Conservation (phyloP, 2,113 vertebrate genomes). For the Romanogobio albipinnatus region DNA sequence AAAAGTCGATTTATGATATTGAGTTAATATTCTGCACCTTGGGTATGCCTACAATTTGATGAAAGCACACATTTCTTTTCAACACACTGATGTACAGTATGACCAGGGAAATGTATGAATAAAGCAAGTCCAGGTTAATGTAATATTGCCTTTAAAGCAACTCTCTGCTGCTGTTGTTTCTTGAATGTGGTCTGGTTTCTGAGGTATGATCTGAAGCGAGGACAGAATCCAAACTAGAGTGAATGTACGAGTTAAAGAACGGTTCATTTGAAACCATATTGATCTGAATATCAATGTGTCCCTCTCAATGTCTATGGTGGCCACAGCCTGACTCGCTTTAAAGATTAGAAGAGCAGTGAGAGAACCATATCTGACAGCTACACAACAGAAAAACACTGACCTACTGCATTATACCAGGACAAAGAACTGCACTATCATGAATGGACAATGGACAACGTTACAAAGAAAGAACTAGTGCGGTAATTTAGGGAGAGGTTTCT, state of each 20-base stretch:
- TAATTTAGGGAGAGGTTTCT: not conserved
- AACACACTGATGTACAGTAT: not conserved
- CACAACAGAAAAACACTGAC: not conserved
- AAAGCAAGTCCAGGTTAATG: not conserved
- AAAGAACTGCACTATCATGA: not conserved
- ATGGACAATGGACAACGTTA: conserved; percentile 17
- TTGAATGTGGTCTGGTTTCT: not conserved
- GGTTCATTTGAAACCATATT: not conserved
- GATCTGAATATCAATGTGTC: conserved; percentile 10
- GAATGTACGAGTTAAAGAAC: not conserved
- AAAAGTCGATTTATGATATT: not conserved
- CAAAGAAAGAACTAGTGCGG: not conserved
- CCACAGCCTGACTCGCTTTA: not conserved
- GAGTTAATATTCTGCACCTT: conserved; percentile 5
- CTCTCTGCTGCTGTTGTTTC: conserved; percentile 1
- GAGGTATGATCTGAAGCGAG: not conserved
- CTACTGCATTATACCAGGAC: not conserved
- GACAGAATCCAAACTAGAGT: not conserved
- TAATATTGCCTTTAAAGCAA: not conserved
- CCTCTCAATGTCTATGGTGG: not conserved
- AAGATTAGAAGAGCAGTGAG: not conserved
- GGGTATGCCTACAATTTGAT: not conserved
- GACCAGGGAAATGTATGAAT: not conserved
- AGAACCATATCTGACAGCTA: not conserved
- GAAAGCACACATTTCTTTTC: not conserved